A percentile compares a stretch with the other conserved stretches of the same genome.
phyloP scores from a whole-genome alignment of 2,113 vertebrate genomes.

The Actenoides lindsayi region DNA sequence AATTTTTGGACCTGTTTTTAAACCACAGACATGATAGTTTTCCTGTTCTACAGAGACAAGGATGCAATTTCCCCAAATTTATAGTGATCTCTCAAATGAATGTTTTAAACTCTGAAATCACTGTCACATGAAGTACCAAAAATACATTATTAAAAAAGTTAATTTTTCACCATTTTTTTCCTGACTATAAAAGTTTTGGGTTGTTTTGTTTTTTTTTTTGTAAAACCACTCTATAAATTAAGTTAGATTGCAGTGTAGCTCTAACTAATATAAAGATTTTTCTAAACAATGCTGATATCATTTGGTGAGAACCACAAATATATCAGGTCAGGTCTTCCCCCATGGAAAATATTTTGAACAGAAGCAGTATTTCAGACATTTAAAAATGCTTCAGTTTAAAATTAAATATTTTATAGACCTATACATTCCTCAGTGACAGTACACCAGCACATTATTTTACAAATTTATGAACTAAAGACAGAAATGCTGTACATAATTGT shows the following conservation, averaged over 20 bases:
- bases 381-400: slow-evolving; percentile 65
- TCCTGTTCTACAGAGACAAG: slow-evolving; percentile 63
- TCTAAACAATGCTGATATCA: neutral
- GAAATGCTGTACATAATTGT: slow-evolving; percentile 50
- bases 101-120: slow-evolving; percentile 34
- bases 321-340: neutral
- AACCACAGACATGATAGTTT: slow-evolving; percentile 64
- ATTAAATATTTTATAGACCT: slow-evolving; percentile 40
- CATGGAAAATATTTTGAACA: slow-evolving; percentile 58
- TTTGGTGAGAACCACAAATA: slow-evolving; percentile 40
- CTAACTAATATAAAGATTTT: neutral
- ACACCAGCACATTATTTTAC: slow-evolving; percentile 46
- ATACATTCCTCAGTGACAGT: slow-evolving; percentile 61
- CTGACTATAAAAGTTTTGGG: neutral
- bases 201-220: neutral
- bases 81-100: slow-evolving; percentile 44
- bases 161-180: neutral
- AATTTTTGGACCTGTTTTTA: slow-evolving; percentile 58
- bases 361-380: slow-evolving; percentile 61
- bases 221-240: slow-evolving; percentile 30
- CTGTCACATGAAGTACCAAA: slow-evolving; percentile 24
- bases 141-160: slow-evolving; percentile 7
- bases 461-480: slow-evolving; percentile 59
- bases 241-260: slow-evolving; percentile 40
- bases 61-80: slow-evolving; percentile 56